Evolutionary conservation across 2,113 vertebrate species (phyloP).

Genomic region (Burhinus bistriatus): DNA sequence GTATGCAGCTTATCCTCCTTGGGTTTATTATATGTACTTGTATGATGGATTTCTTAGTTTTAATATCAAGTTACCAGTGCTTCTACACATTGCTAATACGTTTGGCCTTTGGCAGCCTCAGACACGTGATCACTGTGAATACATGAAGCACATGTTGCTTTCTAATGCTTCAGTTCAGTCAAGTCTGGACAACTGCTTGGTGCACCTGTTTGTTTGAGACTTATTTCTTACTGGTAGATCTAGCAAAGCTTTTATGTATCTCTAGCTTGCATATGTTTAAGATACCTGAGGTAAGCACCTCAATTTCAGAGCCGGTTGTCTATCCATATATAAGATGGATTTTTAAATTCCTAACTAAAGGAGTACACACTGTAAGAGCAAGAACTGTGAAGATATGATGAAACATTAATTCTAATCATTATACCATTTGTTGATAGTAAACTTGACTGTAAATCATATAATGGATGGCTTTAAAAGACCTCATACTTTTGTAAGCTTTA

Average conservation of each 20-base stretch:
- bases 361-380: not conserved
- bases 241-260: not conserved
- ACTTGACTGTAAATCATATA: not conserved
- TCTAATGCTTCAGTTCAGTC: not conserved
- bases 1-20: not conserved
- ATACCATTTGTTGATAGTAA: not conserved
- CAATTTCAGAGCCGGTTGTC: not conserved
- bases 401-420: not conserved
- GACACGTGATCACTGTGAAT: not conserved
- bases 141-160: not conserved
- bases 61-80: not conserved
- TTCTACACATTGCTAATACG: not conserved
- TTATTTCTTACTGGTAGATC: not conserved
- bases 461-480: not conserved
- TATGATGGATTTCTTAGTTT: not conserved
- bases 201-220: not conserved
- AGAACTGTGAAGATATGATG: not conserved
- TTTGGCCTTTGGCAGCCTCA: not conserved
- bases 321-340: not conserved
- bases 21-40: not conserved
- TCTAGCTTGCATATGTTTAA: not conserved
- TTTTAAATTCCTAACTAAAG: not conserved
- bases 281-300: not conserved
- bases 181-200: not conserved
- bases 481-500: not conserved